Base-by-base conservation (phyloP, 2,797 vertebrate species). In the Podarcis siculus region DNA sequence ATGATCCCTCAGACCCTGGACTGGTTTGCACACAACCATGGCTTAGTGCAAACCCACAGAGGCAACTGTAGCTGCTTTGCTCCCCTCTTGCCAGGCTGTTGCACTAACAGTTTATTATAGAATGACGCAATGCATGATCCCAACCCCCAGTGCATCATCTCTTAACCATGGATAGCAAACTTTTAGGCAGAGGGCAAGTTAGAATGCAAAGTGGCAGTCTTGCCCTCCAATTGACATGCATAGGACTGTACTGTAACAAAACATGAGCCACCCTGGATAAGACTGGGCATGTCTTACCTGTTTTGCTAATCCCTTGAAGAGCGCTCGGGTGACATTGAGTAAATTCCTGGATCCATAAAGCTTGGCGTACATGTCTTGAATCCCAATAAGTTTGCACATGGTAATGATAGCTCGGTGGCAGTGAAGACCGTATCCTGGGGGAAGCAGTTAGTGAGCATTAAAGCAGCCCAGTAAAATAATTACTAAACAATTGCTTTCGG, bases 391-490 rank as follows among this genome's bases (percentile, higher is more conserved):
- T 86, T 96, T 98, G 95, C 98, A 99, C 76, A 99, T 92, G 73
- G 98, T 99, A 94, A 98, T 99, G 95, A 99, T 94, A 1, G 98
- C 98, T 42, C 98, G 95, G 93, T 99, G 99, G 95, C 99, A 99
- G 92, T 0, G 98, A 77, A 99, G 98, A 83, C 99, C 99, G 3
- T 98, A 97, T 15, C 99, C 99, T 99, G 94, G 37, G 81, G 85
- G 85, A 80, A 0, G 9, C 0, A 69, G 1, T 66, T 67, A 35
- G 55, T 58, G 58, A 67, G 9, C 73, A 45, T 82, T 69, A 55
- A 32, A 80, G 39, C 7, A 72, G 39, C 8, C 9, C 8, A 81
- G 45, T 32, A 58, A 21, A 79, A 45, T 35, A 83, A 69, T 39
- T 12, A 30, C 30, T 79, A 87, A 88, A 49, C 19, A 79, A 45